Evolutionary conservation across 1,140 invertebrate species (phyloP).

Genomic region (Apocrypta bakeri): DNA sequence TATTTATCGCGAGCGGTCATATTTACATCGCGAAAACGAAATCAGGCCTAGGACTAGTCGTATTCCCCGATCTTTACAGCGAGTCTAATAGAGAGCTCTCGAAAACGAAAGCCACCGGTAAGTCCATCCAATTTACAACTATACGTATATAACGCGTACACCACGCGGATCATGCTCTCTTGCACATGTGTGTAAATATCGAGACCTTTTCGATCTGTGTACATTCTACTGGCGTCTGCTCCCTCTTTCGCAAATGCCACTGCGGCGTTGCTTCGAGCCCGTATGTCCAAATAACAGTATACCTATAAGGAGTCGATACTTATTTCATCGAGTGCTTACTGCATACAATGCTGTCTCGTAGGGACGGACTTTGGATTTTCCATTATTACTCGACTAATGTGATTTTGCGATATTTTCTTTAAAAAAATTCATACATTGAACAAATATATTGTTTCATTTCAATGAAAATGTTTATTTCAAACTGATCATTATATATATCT

Average conservation of each 20-base stretch:
- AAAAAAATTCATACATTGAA: too few relatives aligned
- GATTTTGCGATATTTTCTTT: too few relatives aligned
- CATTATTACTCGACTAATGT: background rate
- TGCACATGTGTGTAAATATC: constrained; percentile 47
- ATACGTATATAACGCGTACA: constrained; percentile 52
- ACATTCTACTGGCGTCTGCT: background rate
- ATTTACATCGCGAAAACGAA: background rate
- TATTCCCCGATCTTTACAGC: background rate
- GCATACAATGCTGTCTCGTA: background rate
- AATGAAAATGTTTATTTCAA: too few relatives aligned
- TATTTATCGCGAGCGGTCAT: background rate
- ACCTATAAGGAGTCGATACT: background rate
- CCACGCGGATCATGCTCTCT: constrained; percentile 29
- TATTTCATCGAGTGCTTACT: constrained; percentile 28
- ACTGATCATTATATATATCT: too few relatives aligned
- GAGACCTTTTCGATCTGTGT: background rate
- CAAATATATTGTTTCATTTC: too few relatives aligned
- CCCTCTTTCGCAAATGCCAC: background rate
- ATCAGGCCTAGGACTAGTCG: background rate
- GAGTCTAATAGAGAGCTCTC: background rate
- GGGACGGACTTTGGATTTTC: background rate
- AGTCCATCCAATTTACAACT: constrained; percentile 62
- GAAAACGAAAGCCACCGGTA: constrained; percentile 33
- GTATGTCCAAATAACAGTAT: constrained; percentile 20
- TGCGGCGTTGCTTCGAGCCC: background rate